A percentile compares a stretch with the other conserved stretches of the same genome.
phyloP scores from a whole-genome alignment of 1,140 invertebrate genomes.

The Caerostris darwini region DNA sequence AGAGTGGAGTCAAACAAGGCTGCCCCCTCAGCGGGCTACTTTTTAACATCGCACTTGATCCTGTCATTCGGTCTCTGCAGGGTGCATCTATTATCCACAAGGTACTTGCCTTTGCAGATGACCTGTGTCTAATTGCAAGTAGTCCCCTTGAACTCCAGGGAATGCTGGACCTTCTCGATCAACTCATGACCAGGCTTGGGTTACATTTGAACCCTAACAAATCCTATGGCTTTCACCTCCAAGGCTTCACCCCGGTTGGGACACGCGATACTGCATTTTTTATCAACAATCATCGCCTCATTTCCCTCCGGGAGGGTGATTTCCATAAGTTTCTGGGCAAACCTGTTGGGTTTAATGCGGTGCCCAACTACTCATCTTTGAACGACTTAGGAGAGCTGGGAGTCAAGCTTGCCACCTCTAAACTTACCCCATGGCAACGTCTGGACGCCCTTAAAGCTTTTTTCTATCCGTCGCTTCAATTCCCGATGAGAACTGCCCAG shows the following conservation, averaged over 20 bases:
- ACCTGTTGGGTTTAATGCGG: neutral
- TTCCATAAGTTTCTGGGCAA: neutral
- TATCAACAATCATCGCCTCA: neutral
- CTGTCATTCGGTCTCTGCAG: conserved; percentile 60
- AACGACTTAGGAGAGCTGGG: neutral
- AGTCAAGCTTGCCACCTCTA: neutral
- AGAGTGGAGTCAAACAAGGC: no score
- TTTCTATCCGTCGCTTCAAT: conserved; percentile 3
- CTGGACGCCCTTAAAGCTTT: conserved; percentile 9
- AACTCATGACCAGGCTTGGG: neutral
- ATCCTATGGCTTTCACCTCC: neutral
- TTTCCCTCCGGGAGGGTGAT: neutral
- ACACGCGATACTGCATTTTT: neutral
- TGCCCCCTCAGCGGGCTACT: conserved; percentile 79
- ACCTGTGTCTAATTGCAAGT: no score
- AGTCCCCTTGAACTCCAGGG: neutral
- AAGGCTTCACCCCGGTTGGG: no score
- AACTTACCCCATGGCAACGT: conserved; percentile 5
- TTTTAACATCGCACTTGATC: no score
- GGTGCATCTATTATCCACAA: neutral
- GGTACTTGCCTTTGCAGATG: conserved; percentile 40
- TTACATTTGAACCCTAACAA: neutral
- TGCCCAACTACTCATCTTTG: neutral
- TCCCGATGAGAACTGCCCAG: neutral
- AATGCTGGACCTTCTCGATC: neutral